Evolutionary conservation across 2,113 vertebrate genomes (phyloP), one percentile per base, ranked within the genome.

Genomic region (Litocranius walleri): DNA sequence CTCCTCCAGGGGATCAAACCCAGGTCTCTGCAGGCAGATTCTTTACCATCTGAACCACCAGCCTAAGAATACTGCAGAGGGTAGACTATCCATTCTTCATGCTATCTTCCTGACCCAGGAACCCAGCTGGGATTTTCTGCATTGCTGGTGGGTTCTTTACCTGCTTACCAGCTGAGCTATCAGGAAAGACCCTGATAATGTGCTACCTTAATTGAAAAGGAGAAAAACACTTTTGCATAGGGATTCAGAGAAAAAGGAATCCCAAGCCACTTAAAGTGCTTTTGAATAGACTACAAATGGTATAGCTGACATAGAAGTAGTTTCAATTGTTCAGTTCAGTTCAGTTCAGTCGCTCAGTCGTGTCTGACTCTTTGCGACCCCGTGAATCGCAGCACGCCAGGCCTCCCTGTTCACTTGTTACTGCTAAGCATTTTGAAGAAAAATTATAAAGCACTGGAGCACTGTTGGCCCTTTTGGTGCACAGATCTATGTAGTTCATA

Each of bases 381-480:
- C 2, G 0, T 29, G 57, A 61, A 29, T 13, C 0, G 0, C 25
- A 61, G 59, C 57, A 61, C 2, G 0, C 11, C 4, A 61, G 27
- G 27, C 59, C 11, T 61, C 25, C 59, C 59, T 61, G 59, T 61
- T 43, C 43, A 43, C 5, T 43, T 43, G 43, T 33, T 50, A 23
- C 12, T 71, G 29, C 21, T 71, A 13, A 3, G 3, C 6, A 57
- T 57, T 56, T 71, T 40, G 56, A 27, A 57, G 21, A 88, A 57
- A 23, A 88, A 30, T 48, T 95, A 67, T 56, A 43, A 64, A 67
- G 13, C 40, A 67, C 17, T 30, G 54, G 27, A 27, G 74, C 25
- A 48, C 40, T 45, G 40, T 15, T 29, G 21, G 7, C 19, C 17
- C 5, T 80, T 64, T n/a, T 43, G 29, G 29, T 7, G 6, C 50